Evolutionary conservation across 1,140 invertebrate genomes (phyloP).

Genomic region (Aphelinus certus): DNA sequence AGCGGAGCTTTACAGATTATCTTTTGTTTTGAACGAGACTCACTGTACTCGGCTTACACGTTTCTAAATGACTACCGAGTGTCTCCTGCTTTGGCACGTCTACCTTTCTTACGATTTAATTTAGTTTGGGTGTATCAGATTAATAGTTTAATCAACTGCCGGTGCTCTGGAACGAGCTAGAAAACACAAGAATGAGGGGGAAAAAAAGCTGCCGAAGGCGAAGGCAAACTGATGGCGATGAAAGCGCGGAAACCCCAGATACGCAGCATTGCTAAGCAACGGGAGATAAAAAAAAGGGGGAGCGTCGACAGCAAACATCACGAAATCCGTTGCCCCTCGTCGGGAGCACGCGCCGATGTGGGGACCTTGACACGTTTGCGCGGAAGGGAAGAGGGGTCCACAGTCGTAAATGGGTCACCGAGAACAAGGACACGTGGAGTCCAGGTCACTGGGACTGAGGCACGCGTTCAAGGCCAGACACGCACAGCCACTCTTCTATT

Average conservation of each 20-base stretch:
- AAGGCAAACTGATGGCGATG: no score
- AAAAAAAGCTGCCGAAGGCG: no score
- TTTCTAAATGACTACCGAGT: background rate
- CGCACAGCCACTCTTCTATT: background rate
- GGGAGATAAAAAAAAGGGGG: no score
- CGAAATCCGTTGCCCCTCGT: no score
- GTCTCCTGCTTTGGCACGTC: background rate
- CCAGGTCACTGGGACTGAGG: slow-evolving; percentile 51
- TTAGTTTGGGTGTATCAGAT: no score
- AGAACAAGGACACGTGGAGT: slow-evolving; percentile 60
- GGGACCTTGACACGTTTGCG: slow-evolving; percentile 60
- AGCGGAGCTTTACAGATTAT: background rate
- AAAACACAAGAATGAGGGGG: no score
- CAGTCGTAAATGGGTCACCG: slow-evolving; percentile 56
- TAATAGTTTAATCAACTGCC: no score
- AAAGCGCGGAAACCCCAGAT: background rate
- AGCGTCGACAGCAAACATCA: no score
- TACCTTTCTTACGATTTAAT: no score
- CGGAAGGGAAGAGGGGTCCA: no score
- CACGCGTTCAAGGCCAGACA: slow-evolving; percentile 42
- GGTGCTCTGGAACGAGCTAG: no score
- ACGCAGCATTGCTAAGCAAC: no score
- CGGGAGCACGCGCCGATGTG: background rate
- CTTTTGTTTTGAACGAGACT: background rate
- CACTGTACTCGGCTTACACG: background rate